Percentiles rank a stretch among this genome's conserved stretches.
These are phyloP conservation scores for Phymanthus crucifer DNA, from an alignment of 92 coral and sea anemone genomes.

Conservation along the genomic window DNA sequence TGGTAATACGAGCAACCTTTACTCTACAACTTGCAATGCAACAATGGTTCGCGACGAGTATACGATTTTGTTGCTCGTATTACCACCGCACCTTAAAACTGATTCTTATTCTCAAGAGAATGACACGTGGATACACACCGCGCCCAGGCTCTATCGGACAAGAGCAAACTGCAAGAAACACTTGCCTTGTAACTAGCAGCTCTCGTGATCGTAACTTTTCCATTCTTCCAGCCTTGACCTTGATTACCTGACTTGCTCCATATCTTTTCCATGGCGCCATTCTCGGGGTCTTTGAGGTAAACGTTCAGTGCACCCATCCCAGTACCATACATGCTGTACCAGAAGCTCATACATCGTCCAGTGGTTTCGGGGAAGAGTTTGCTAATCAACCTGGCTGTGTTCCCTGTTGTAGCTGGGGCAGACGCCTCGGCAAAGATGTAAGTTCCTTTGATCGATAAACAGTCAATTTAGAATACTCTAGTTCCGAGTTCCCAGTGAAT, in stretches of 20 bases:
- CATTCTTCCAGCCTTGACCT: constrained; percentile 68
- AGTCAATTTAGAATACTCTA: background rate
- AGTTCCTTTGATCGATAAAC: constrained; percentile 13
- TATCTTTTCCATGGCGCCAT: constrained; percentile 35
- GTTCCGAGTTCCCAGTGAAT: too few species aligned
- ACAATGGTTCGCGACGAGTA: too few species aligned
- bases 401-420: constrained; percentile 42
- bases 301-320: constrained; percentile 67
- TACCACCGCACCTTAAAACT: too few species aligned
- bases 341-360: constrained; percentile 57
- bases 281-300: constrained; percentile 27
- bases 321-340: constrained; percentile 67
- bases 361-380: constrained; percentile 47
- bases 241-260: constrained; percentile 76
- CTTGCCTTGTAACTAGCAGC: constrained; percentile 33
- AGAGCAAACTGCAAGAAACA: background rate
- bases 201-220: constrained; percentile 37
- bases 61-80: too few species aligned
- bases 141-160: too few species aligned
- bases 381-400: constrained; percentile 64
- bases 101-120: background rate
- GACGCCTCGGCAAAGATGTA: constrained; percentile 66
- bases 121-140: background rate
- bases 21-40: too few species aligned
- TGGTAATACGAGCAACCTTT: too few species aligned